Base-by-base conservation (phyloP, 2,797 vertebrate genomes). In the Channa striata region DNA sequence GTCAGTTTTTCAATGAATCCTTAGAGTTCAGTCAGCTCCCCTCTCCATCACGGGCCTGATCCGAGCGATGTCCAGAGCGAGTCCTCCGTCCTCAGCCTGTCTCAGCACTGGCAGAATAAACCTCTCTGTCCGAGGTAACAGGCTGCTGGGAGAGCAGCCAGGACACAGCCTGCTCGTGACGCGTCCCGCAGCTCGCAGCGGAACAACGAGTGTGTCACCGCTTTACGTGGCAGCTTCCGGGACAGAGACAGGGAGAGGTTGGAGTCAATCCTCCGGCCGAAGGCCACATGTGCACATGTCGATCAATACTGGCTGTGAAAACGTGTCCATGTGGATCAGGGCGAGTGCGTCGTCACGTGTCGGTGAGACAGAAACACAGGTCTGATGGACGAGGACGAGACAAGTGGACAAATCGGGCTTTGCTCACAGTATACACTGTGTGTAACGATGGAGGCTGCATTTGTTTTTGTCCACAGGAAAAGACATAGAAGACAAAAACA, bases 71-170 rank as follows among this genome's bases (percentile, higher is more conserved):
- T 5, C 43, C 54, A 10, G 0, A 20, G 1, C 53, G 16, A 43
- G 53, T 52, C 37, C 9, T 40, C 33, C 50, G 11, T 62, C 58
- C 11, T 23, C 49, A 1, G 21, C 0, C 17, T 3, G 25, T 36
- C 17, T 59, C 43, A 65, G 20, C 2, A 43, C n/a, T 8, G 20
- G 19, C 40, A 3, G 36, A 43, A 30, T 58, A 20, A 63, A 73
- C 39, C 70, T 67, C 72, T 60, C 58, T 51, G 11, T 57, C 59
- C 72, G 4, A 79, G 79, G 77, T 56, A 74, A 72, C 80, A 70
- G 87, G 78, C 76, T 62, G 83, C 20, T 20, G 68, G 63, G 43
- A n/a, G 66, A 72, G 73, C 64, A 58, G 82, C 84, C 80, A 86
- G 67, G 51, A n/a, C 60, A 23, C 11, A 13, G 11, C 59, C 34